Evolutionary conservation across 2,888 invertebrate genomes (phyloP).

Genomic region (Sisyra terminalis): DNA sequence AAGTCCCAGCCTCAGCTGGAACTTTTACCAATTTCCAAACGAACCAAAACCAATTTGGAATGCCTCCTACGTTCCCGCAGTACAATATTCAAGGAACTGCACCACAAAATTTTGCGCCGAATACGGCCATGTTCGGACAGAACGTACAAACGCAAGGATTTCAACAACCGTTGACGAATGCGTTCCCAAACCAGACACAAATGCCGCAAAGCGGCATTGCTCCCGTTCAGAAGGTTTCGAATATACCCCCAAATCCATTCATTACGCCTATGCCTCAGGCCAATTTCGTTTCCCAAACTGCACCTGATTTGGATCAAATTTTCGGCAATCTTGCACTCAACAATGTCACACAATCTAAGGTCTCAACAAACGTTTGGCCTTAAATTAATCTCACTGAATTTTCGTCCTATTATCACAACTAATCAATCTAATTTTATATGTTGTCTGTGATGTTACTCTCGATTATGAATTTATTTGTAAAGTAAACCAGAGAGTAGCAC

Average conservation of each 20-base stretch:
- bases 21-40: neutral
- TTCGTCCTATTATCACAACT: too few relatives aligned
- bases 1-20: neutral
- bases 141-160: neutral
- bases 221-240: slow-evolving; percentile 4
- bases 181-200: slow-evolving; percentile 19
- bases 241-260: slow-evolving; percentile 20
- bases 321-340: slow-evolving; percentile 30
- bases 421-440: too few relatives aligned
- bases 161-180: slow-evolving; percentile 31
- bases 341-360: slow-evolving; percentile 11
- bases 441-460: too few relatives aligned
- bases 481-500: too few relatives aligned
- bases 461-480: too few relatives aligned
- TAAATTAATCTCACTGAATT: slow-evolving; percentile 15
- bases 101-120: neutral
- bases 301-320: slow-evolving; percentile 27
- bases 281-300: slow-evolving; percentile 5
- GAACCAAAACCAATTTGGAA: slow-evolving; percentile 8
- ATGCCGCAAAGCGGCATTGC: neutral
- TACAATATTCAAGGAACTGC: neutral
- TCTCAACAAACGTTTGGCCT: slow-evolving; percentile 25
- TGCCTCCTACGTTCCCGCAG: slow-evolving; percentile 7
- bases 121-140: neutral
- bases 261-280: slow-evolving; percentile 16